These are phyloP conservation scores for Blastomussa wellsi DNA, from an alignment of 92 coral and sea anemone genomes.

Conservation along the genomic window DNA sequence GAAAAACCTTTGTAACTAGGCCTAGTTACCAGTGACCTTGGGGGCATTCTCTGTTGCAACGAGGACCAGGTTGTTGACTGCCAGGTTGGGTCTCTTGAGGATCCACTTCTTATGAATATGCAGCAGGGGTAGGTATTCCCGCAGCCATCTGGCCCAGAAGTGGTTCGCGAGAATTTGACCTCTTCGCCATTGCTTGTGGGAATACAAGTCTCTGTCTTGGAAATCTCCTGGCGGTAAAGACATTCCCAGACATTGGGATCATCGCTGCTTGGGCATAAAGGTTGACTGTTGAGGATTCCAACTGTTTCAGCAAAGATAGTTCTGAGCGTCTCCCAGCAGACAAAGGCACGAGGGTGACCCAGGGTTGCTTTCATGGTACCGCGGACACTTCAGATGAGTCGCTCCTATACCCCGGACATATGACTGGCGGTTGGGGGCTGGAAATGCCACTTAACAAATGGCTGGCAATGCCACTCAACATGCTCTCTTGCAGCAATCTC, in stretches of 20 bases:
- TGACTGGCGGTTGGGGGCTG: not conserved
- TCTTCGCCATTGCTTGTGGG: not conserved
- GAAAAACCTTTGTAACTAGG: no score
- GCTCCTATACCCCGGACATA: no score
- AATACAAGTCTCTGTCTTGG: conserved; percentile 31
- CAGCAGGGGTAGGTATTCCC: conserved; percentile 54
- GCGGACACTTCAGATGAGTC: conserved; percentile 45
- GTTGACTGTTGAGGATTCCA: conserved; percentile 53
- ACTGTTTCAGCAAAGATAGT: conserved; percentile 58
- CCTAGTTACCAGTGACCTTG: no score
- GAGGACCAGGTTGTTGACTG: no score
- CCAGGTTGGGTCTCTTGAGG: no score
- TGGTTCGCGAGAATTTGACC: conserved; percentile 16
- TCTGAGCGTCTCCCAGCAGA: conserved; percentile 39
- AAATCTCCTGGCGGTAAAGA: conserved; percentile 37
- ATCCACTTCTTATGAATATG: no score
- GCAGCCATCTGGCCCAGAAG: conserved; percentile 49
- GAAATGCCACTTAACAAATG: not conserved
- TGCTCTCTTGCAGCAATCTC: not conserved
- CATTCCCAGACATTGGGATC: conserved; percentile 38
- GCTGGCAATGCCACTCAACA: conserved; percentile 3
- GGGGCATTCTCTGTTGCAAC: no score
- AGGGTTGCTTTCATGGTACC: conserved; percentile 39
- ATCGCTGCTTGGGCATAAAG: conserved; percentile 53
- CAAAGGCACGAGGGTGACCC: conserved; percentile 22